Percentiles rank a stretch among this genome's conserved stretches.
Conservation (phyloP, 92 coral and sea anemone species). For the Porites cylindrica region DNA sequence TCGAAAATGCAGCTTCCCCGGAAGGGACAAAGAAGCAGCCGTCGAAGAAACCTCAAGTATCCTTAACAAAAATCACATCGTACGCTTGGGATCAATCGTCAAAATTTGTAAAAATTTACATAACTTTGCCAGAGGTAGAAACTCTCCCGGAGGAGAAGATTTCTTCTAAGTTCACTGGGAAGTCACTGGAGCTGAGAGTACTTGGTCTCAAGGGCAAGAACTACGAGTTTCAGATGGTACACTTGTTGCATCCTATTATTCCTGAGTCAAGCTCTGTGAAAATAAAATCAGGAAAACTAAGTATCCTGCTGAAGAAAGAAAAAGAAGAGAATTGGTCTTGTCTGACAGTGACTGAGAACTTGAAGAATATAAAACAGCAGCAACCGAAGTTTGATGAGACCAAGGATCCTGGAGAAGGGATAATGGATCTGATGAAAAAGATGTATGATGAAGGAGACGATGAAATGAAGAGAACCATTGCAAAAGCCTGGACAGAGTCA, state of each 20-base stretch:
- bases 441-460: conserved; percentile 99
- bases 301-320: conserved; percentile 83
- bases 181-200: conserved; percentile 74
- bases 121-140: conserved; percentile 87
- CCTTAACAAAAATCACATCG: conserved; percentile 69
- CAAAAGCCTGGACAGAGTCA: conserved; percentile 98
- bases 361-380: conserved; percentile 43
- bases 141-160: conserved; percentile 78
- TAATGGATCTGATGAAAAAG: conserved; percentile 98
- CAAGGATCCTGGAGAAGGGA: conserved; percentile 86
- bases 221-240: conserved; percentile 82
- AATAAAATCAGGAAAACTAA: conserved; percentile 78
- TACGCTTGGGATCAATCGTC: conserved; percentile 95
- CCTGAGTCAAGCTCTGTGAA: conserved; percentile 79
- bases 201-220: conserved; percentile 84
- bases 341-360: conserved; percentile 53
- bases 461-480: conserved; percentile 96
- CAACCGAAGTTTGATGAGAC: conserved; percentile 68
- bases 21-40: conserved; percentile 36
- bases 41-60: conserved; percentile 53
- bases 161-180: conserved; percentile 64
- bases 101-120: conserved; percentile 85
- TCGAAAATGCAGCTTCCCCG: conserved; percentile 8
- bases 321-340: conserved; percentile 80
- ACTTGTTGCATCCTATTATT: conserved; percentile 76